A percentile compares a stretch with the other conserved stretches of the same genome.
Conservation (phyloP, 2,888 invertebrate genomes). For the Troilus luridus region DNA sequence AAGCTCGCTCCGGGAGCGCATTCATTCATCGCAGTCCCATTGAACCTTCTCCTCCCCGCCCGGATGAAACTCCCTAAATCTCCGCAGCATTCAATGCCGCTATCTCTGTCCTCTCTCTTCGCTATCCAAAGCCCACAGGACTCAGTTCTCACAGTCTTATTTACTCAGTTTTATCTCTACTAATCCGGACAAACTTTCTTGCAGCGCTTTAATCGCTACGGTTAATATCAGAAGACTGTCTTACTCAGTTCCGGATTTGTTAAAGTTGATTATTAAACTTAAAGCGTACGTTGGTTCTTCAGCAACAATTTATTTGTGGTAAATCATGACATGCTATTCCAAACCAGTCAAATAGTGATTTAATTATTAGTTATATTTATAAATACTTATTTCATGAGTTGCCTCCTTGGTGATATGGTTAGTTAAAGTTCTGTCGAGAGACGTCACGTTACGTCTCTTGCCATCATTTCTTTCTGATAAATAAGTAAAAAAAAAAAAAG, state of each 20-base stretch:
- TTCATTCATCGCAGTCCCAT: not conserved
- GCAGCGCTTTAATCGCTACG: not conserved
- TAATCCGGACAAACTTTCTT: not conserved
- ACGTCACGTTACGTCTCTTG: too few relatives aligned
- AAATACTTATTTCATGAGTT: too few relatives aligned
- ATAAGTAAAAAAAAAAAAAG: too few relatives aligned
- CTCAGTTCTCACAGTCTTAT: constrained; percentile 5
- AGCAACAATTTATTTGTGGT: too few relatives aligned
- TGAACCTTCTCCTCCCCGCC: not conserved
- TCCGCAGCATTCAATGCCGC: not conserved
- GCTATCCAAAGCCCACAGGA: not conserved
- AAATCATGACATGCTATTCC: too few relatives aligned
- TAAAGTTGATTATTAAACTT: not conserved
- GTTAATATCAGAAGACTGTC: not conserved
- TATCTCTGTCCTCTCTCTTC: not conserved
- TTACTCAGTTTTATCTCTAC: not conserved
- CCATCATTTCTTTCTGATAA: too few relatives aligned
- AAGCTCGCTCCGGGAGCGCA: not conserved
- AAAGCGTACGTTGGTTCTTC: too few relatives aligned
- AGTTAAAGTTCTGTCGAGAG: too few relatives aligned
- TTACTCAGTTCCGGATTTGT: not conserved
- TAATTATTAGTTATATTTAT: too few relatives aligned
- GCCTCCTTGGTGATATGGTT: too few relatives aligned
- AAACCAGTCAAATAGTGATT: too few relatives aligned
- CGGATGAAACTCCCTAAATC: constrained; percentile 48